Base-by-base conservation (phyloP, 1,140 invertebrate genomes). In the Temnothorax nylanderi region DNA sequence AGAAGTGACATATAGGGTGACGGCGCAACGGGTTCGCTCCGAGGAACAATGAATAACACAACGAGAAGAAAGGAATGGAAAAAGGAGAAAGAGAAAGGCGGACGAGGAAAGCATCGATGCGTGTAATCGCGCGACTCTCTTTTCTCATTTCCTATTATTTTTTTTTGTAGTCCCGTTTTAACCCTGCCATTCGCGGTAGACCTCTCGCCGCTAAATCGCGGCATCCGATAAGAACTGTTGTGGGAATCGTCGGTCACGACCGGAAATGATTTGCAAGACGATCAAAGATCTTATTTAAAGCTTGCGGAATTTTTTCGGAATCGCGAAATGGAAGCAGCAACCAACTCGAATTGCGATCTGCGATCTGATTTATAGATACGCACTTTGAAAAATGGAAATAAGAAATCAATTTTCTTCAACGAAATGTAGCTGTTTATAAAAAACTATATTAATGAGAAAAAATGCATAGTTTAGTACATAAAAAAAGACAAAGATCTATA, bases 121-220 rank as follows among this genome's bases (percentile, higher is more conserved):
- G 76, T 69, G 62, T 76, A 85, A 75, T 86, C 62, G 41, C 62
- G 51, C 37, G 51, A 62, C 49, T 86, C 56, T 77, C 62, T 67
- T 80, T 54, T 58, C 47, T 58, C 16, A 44, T 58, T 81, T 82
- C 37, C 37, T 56, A 72, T 56, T 58, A 34, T 47, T 41, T 41
- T 58, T 71, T 81, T 72, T 72, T 56, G 34, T 32, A 41, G 18
- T 18, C 13, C n/a, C 8, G 47, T 67, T 65, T 80, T 51, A 64
- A 7, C 21, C 10, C 49, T 51, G 65, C 65, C 49, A 11, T 71
- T 81, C 64, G 6, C 47, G 34, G 34, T 26, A 56, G n/a, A n/a
- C 37, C 26, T 82, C 34, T 67, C 60, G 47, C 26, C 21, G 65
- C 49, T 11, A 71, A 81, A 71, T 56, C 21, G 16, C 37, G 78